A percentile compares a stretch with the other conserved stretches of the same genome.
These are phyloP conservation scores for Chrysogorgia sp. DNA, from an alignment of 92 coral and sea anemone species.

Conservation along the genomic window DNA sequence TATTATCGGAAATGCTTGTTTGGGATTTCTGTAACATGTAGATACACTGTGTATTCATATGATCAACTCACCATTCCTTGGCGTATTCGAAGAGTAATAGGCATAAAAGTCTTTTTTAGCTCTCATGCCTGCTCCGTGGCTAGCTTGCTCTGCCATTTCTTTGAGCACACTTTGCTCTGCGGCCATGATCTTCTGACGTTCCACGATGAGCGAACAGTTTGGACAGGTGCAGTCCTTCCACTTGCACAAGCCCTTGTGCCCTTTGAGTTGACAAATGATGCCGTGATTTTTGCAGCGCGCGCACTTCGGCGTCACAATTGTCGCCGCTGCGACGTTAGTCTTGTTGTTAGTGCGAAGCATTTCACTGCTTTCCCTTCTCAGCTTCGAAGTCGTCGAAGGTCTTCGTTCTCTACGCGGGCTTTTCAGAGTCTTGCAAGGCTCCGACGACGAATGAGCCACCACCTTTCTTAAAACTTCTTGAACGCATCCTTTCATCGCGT, in stretches of 20 bases:
- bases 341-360: not conserved
- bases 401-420: too few species aligned
- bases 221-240: conserved; percentile 28
- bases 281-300: conserved; percentile 49
- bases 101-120: not conserved
- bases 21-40: too few species aligned
- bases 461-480: not conserved
- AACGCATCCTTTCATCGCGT: not conserved
- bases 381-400: too few species aligned
- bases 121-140: not conserved
- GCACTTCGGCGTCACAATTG: conserved; percentile 21
- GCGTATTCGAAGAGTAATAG: not conserved
- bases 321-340: not conserved
- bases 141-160: conserved; percentile 25
- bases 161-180: conserved; percentile 38
- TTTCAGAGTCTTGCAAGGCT: not conserved
- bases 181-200: conserved; percentile 41
- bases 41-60: not conserved
- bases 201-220: conserved; percentile 34
- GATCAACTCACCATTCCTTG: conserved; percentile 5
- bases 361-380: too few species aligned
- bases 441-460: not conserved
- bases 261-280: conserved; percentile 28
- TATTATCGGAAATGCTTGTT: not conserved
- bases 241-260: conserved; percentile 44